A percentile compares a stretch with the other conserved stretches of the same genome.
phyloP scores from a whole-genome alignment of 1,140 invertebrate species.

The Latrodectus geometricus region DNA sequence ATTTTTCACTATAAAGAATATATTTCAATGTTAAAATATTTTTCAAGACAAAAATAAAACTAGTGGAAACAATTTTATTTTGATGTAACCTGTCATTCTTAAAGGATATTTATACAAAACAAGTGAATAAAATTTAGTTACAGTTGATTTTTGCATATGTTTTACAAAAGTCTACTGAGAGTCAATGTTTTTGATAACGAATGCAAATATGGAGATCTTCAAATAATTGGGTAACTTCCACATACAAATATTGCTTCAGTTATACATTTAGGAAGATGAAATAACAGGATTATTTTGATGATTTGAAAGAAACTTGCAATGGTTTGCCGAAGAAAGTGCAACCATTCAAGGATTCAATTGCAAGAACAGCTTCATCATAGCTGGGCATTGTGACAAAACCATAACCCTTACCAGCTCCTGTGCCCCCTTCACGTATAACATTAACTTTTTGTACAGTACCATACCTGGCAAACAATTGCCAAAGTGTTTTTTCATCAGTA shows the following conservation, averaged over 20 bases:
- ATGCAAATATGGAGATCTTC: no score
- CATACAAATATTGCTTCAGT: no score
- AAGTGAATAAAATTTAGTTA: not conserved
- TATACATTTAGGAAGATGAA: no score
- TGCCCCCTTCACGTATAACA: conserved; percentile 68
- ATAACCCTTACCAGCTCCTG: conserved; percentile 69
- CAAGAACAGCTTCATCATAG: conserved; percentile 69
- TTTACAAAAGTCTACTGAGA: no score
- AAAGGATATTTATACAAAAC: not conserved
- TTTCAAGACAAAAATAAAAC: no score
- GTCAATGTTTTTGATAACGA: no score
- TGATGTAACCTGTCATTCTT: conserved; percentile 16
- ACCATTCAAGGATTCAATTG: conserved; percentile 69
- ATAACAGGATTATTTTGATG: conserved; percentile 7
- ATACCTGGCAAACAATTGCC: conserved; percentile 69
- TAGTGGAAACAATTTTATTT: conserved; percentile 1
- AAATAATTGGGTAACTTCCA: no score
- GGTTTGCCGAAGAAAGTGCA: conserved; percentile 68
- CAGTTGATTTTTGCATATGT: no score
- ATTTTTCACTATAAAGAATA: no score
- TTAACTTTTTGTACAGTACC: conserved; percentile 70
- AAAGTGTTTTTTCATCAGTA: conserved; percentile 69
- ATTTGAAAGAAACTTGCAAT: conserved; percentile 70
- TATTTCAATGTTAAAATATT: no score
- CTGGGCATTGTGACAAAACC: conserved; percentile 72